Evolutionary conservation across 2,113 vertebrate species (phyloP).

Genomic region (Mystacornis crossleyi): DNA sequence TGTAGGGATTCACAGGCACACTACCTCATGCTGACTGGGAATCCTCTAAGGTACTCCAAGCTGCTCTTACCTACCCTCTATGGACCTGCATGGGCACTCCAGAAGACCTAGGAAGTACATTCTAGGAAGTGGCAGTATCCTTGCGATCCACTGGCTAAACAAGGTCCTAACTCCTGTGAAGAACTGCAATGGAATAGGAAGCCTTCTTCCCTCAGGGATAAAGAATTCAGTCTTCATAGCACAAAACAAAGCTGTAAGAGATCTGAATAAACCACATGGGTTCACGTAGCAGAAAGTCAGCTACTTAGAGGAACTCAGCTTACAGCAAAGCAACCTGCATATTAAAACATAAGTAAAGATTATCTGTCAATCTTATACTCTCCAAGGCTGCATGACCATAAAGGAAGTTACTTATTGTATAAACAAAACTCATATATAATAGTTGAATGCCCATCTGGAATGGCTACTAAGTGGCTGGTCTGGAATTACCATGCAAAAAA

Average conservation of each 20-base stretch:
- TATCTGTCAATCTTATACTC: background rate
- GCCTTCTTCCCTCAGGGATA: background rate
- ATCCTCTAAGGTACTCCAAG: background rate
- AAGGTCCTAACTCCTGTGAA: background rate
- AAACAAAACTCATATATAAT: background rate
- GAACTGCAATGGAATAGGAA: background rate
- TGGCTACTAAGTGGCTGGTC: background rate
- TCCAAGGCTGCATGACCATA: background rate
- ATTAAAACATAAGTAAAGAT: slow-evolving; percentile 48
- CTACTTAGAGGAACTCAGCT: background rate
- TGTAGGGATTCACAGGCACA: background rate
- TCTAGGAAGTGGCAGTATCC: background rate
- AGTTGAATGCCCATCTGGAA: slow-evolving; percentile 9
- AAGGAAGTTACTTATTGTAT: slow-evolving; percentile 12
- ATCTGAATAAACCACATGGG: background rate
- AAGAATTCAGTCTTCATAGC: background rate
- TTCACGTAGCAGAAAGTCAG: background rate
- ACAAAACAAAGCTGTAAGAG: background rate
- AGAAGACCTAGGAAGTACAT: background rate
- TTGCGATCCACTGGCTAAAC: background rate
- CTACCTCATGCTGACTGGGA: background rate
- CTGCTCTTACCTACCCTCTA: background rate
- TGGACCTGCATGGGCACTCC: background rate
- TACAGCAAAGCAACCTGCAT: slow-evolving; percentile 17
- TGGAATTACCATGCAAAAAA: slow-evolving; percentile 27